Conservation (phyloP, 2,888 invertebrate species). For the Oxystoma pomonae region DNA sequence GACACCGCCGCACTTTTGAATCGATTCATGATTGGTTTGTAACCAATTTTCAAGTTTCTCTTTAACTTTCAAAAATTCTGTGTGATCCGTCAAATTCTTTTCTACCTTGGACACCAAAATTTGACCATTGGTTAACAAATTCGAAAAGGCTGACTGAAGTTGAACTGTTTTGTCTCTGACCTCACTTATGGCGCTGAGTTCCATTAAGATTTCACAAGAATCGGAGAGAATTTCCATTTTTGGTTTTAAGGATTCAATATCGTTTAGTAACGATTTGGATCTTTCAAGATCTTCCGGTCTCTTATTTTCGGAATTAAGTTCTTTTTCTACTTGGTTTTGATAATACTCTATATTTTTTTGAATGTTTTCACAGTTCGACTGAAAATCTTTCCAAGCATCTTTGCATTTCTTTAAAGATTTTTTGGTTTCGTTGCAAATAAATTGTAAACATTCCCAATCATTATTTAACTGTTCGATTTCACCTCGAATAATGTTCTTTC, state of each 20-base stretch:
- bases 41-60: slow-evolving; percentile 82
- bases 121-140: slow-evolving; percentile 73
- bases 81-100: slow-evolving; percentile 86
- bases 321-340: slow-evolving; percentile 59
- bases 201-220: slow-evolving; percentile 81
- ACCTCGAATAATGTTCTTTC: slow-evolving; percentile 74
- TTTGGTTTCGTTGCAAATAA: slow-evolving; percentile 72
- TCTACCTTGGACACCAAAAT: slow-evolving; percentile 81
- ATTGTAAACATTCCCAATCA: slow-evolving; percentile 79
- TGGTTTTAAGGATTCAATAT: slow-evolving; percentile 71
- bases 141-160: slow-evolving; percentile 77
- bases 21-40: slow-evolving; percentile 71
- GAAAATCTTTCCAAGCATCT: slow-evolving; percentile 77
- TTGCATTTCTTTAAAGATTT: slow-evolving; percentile 71
- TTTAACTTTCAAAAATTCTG: slow-evolving; percentile 84
- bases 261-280: slow-evolving; percentile 69
- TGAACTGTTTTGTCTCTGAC: slow-evolving; percentile 84
- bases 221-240: slow-evolving; percentile 82
- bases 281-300: slow-evolving; percentile 73
- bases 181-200: slow-evolving; percentile 78
- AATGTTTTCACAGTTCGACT: slow-evolving; percentile 67
- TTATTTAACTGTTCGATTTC: slow-evolving; percentile 76
- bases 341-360: slow-evolving; percentile 72
- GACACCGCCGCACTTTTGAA: slow-evolving; percentile 77
- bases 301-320: slow-evolving; percentile 64